Conservation (phyloP, 1,140 invertebrate genomes). For the Trialeurodes vaporariorum region DNA sequence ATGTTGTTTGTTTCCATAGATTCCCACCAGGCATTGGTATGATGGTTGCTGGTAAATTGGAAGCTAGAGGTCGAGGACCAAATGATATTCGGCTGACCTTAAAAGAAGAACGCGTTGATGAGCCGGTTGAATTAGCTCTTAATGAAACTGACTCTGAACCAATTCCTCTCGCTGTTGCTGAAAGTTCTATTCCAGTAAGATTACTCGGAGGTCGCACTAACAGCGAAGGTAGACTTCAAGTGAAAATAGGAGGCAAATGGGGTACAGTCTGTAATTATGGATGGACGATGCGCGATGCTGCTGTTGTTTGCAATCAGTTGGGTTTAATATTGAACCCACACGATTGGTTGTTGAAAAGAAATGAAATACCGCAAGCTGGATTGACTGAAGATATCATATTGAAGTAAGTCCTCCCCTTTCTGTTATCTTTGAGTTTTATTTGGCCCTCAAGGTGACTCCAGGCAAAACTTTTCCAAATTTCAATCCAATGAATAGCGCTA, state of each 20-base stretch:
- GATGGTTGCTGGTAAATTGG: conserved; percentile 86
- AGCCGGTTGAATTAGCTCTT: conserved; percentile 39
- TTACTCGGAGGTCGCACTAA: conserved; percentile 59
- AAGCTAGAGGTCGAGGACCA: conserved; percentile 61
- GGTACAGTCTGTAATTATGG: conserved; percentile 94
- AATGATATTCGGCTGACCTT: conserved; percentile 65
- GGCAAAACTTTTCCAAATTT: too few species aligned
- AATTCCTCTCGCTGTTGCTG: conserved; percentile 36
- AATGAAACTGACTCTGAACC: conserved; percentile 39
- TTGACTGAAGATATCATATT: conserved; percentile 61
- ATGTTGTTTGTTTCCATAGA: conserved; percentile 31
- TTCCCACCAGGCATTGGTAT: conserved; percentile 88
- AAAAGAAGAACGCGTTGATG: conserved; percentile 51
- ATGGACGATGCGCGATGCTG: conserved; percentile 86
- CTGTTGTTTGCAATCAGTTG: conserved; percentile 88
- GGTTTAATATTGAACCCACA: conserved; percentile 84
- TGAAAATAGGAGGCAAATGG: conserved; percentile 60
- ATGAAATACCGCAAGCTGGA: conserved; percentile 64
- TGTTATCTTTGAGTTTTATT: too few species aligned
- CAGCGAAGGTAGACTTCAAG: conserved; percentile 67
- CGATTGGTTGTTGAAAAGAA: conserved; percentile 75
- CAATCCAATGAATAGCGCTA: too few species aligned
- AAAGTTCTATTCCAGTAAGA: conserved; percentile 48
- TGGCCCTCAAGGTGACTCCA: too few species aligned
- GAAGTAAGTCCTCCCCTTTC: conserved; percentile 38